Conservation (phyloP, 2,888 invertebrate species). For the Idaea aversata region DNA sequence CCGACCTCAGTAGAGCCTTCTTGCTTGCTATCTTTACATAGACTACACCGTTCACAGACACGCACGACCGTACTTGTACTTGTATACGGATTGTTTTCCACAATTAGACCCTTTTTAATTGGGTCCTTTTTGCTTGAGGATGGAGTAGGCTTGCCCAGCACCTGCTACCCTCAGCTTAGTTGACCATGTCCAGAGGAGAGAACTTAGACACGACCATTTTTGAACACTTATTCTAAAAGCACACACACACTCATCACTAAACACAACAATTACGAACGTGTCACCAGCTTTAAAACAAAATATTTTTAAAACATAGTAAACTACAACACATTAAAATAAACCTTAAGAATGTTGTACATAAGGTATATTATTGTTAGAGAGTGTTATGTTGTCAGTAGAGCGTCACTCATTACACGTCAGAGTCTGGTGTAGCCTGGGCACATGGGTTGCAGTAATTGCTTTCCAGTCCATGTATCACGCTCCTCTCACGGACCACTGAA, state of each 20-base stretch:
- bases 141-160: no score
- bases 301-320: not conserved
- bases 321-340: not conserved
- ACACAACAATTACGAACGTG: not conserved
- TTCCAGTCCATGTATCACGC: constrained; percentile 34
- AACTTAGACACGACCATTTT: no score
- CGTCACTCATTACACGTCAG: constrained; percentile 59
- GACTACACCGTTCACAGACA: no score
- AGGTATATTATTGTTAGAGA: constrained; percentile 10
- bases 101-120: no score
- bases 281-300: not conserved
- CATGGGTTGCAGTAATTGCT: constrained; percentile 57
- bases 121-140: no score
- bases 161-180: no score
- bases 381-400: constrained; percentile 21
- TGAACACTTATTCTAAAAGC: not conserved
- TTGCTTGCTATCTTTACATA: no score
- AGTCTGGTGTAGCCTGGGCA: no score
- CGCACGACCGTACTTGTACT: no score
- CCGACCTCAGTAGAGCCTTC: no score
- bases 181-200: no score
- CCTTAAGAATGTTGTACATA: not conserved
- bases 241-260: not conserved
- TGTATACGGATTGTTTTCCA: no score
- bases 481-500: constrained; percentile 9